Percentiles rank a stretch among this genome's conserved stretches.
Evolutionary conservation across 35 echinoderm and acorn worm species (phyloP).

Genomic region (Stichopus chloronotus): DNA sequence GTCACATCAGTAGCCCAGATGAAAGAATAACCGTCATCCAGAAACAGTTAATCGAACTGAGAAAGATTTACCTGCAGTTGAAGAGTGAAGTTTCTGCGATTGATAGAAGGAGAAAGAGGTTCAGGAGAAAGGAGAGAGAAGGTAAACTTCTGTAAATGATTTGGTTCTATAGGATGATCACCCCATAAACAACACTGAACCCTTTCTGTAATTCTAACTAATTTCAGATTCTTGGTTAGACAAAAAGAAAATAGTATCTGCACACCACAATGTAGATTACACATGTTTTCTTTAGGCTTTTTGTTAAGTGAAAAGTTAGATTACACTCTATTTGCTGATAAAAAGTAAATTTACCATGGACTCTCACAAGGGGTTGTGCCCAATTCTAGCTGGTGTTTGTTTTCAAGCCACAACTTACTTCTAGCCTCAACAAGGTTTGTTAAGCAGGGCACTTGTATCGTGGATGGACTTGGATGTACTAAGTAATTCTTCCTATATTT

Average conservation of each 20-base stretch:
- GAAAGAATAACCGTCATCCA: slow-evolving; percentile 89
- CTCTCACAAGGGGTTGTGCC: too few species aligned
- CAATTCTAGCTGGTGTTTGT: too few species aligned
- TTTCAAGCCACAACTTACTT: too few species aligned
- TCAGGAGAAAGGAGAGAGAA: slow-evolving; percentile 95
- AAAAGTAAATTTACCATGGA: too few species aligned
- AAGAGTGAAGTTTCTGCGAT: slow-evolving; percentile 91
- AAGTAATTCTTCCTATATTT: too few species aligned
- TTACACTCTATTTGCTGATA: background rate
- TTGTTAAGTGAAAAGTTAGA: background rate
- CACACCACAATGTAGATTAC: background rate
- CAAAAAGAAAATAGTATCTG: background rate
- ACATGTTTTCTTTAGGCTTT: background rate
- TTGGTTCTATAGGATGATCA: background rate
- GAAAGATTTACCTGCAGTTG: slow-evolving; percentile 86
- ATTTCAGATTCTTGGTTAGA: background rate
- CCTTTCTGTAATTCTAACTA: background rate
- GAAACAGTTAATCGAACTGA: slow-evolving; percentile 82
- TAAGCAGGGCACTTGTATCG: too few species aligned
- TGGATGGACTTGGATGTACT: too few species aligned
- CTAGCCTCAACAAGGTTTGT: too few species aligned
- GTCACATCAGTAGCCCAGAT: slow-evolving; percentile 74
- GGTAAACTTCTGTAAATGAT: slow-evolving; percentile 27
- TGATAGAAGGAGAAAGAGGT: slow-evolving; percentile 90
- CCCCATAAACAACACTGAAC: background rate